phyloP scores from a whole-genome alignment of 2,888 invertebrate species.

The Magallana nippona region DNA sequence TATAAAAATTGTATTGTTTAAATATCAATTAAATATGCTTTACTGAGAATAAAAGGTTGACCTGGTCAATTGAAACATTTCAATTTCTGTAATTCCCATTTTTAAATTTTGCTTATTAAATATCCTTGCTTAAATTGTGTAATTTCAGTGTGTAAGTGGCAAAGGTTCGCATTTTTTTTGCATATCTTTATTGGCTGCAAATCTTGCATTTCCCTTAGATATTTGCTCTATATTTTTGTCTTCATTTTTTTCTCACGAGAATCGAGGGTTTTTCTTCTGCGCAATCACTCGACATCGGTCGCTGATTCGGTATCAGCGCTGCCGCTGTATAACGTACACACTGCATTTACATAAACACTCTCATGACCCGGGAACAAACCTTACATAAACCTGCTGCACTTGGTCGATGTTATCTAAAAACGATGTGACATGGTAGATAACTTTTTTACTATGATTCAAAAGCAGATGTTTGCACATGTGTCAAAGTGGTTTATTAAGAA shows the following conservation, averaged over 20 bases:
- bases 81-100: no score
- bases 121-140: no score
- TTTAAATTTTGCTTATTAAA: no score
- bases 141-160: no score
- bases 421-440: not conserved
- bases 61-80: no score
- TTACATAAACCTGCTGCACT: slow-evolving; percentile 4
- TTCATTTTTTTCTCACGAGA: not conserved
- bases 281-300: not conserved
- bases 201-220: not conserved
- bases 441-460: not conserved
- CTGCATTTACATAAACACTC: not conserved
- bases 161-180: no score
- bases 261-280: not conserved
- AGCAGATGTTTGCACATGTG: not conserved
- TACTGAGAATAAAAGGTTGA: no score
- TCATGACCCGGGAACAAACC: not conserved
- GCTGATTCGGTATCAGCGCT: not conserved
- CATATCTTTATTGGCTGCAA: no score
- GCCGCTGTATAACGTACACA: not conserved
- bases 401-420: not conserved
- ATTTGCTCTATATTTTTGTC: slow-evolving; percentile 12
- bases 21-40: no score
- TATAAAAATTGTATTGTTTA: no score
- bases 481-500: not conserved